Percentiles rank a stretch among this genome's conserved stretches.
Conservation (phyloP, 2,797 vertebrate species). For the Sternarchorhynchus goeldii region DNA sequence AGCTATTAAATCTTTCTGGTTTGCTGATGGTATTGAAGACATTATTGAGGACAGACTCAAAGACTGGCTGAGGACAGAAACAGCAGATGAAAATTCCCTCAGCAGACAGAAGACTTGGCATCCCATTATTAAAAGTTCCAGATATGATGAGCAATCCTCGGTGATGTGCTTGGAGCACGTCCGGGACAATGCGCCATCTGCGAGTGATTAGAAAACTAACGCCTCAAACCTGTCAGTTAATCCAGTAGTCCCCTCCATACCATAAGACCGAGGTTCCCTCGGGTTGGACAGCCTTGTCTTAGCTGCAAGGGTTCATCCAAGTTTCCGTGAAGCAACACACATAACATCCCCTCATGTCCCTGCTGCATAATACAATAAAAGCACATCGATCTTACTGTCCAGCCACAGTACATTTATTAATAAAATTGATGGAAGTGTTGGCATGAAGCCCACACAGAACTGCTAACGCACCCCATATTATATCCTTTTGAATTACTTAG, state of each 20-base stretch:
- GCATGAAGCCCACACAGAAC: neutral
- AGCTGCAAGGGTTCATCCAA: constrained; percentile 22
- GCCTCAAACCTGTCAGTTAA: constrained; percentile 23
- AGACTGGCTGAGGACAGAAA: neutral
- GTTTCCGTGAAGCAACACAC: constrained; percentile 26
- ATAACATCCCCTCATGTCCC: neutral
- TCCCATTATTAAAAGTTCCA: constrained; percentile 10
- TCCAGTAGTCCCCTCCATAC: constrained; percentile 20
- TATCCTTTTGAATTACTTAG: too few species aligned
- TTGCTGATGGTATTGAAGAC: neutral
- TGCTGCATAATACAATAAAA: constrained; percentile 1
- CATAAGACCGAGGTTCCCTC: constrained; percentile 1
- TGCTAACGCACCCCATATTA: too few species aligned
- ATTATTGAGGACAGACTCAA: neutral
- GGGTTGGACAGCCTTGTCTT: neutral
- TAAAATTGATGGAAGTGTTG: too few species aligned
- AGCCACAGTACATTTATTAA: neutral
- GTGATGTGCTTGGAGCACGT: neutral
- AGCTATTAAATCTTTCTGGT: too few species aligned
- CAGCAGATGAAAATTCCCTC: neutral
- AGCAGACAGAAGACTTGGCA: neutral
- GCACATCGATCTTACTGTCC: constrained; percentile 7
- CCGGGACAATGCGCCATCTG: constrained; percentile 13
- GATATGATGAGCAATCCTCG: constrained; percentile 7
- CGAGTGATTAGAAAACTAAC: constrained; percentile 22